phyloP scores from a whole-genome alignment of 1,140 invertebrate species.

The Thaumatotibia leucotreta region DNA sequence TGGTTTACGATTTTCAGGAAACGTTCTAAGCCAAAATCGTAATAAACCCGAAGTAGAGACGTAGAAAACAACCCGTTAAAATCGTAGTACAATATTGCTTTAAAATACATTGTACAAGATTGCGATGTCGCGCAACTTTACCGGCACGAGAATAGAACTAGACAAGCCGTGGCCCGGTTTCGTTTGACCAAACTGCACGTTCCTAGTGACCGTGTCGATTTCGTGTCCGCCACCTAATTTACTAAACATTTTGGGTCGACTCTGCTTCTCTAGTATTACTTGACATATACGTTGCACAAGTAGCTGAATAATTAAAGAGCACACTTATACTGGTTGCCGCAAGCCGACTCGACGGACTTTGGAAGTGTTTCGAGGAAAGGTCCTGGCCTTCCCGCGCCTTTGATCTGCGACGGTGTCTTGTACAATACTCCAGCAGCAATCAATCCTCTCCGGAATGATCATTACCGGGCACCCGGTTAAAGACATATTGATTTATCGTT shows the following conservation, averaged over 20 bases:
- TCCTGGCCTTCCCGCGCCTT: conserved; percentile 32
- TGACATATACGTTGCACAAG: neutral
- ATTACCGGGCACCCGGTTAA: conserved; percentile 9
- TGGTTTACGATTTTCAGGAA: conserved; percentile 3
- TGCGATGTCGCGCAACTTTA: conserved; percentile 54
- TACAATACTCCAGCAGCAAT: conserved; percentile 21
- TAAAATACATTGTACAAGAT: conserved; percentile 55
- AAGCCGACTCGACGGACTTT: neutral
- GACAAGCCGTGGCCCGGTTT: conserved; percentile 54
- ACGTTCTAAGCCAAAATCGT: neutral
- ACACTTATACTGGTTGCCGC: neutral
- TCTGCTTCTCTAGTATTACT: neutral
- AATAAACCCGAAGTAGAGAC: conserved; percentile 31
- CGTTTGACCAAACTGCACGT: conserved; percentile 41
- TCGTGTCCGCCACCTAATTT: conserved; percentile 25
- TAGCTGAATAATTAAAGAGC: neutral
- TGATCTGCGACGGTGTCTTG: conserved; percentile 40
- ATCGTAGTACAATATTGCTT: conserved; percentile 35
- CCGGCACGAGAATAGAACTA: conserved; percentile 55
- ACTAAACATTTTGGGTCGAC: neutral
- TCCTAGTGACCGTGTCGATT: conserved; percentile 37
- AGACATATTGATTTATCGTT: conserved; percentile 30
- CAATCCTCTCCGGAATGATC: conserved; percentile 23
- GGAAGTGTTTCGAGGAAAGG: neutral
- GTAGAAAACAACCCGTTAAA: conserved; percentile 39